Evolutionary conservation across 2,113 vertebrate species (phyloP).

Genomic region (Ciconia stormi): DNA sequence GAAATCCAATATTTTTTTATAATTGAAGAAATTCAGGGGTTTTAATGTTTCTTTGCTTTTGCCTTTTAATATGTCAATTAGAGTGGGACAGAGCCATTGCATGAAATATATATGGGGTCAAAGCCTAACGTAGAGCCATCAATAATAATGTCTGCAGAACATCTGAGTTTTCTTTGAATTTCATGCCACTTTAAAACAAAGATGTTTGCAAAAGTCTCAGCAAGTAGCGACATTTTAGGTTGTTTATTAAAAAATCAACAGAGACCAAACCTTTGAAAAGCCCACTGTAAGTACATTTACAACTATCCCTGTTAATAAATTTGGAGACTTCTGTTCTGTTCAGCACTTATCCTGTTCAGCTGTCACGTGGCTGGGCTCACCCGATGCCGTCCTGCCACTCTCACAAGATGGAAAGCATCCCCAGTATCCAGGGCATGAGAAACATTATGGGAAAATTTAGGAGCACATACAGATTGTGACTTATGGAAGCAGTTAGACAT

Average conservation of each 20-base stretch:
- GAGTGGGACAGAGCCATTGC: not conserved
- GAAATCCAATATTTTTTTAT: not conserved
- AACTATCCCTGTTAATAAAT: not conserved
- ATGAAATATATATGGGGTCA: not conserved
- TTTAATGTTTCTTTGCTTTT: not conserved
- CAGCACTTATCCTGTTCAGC: not conserved
- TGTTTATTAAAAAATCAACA: not conserved
- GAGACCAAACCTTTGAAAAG: not conserved
- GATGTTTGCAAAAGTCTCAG: not conserved
- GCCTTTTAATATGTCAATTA: not conserved
- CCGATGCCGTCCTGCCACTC: not conserved
- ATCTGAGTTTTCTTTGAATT: slow-evolving; percentile 9
- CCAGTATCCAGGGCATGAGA: not conserved
- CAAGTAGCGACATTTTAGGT: not conserved
- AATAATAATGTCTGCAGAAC: not conserved
- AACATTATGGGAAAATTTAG: not conserved
- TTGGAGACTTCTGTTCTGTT: not conserved
- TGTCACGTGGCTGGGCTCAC: not conserved
- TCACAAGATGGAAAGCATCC: not conserved
- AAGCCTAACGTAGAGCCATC: not conserved
- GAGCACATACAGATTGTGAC: not conserved
- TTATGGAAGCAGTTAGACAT: not conserved
- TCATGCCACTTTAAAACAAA: not conserved
- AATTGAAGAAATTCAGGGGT: not conserved
- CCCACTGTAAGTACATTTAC: not conserved